Base-by-base conservation (phyloP, 1,140 invertebrate species). In the Aplysia californica region DNA sequence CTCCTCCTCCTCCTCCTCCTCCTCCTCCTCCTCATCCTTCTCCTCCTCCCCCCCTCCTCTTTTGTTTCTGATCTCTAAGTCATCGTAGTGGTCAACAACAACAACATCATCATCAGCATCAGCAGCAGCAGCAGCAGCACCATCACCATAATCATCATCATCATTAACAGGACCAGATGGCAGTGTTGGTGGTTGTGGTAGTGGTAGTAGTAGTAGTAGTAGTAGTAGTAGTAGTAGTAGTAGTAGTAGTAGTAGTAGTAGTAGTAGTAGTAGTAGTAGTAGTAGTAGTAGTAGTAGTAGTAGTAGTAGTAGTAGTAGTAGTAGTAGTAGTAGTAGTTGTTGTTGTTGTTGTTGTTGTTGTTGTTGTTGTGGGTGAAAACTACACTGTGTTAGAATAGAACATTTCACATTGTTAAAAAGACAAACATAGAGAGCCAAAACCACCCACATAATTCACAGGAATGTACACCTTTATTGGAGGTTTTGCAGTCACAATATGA, bases 241-340 rank as follows among this genome's bases (percentile, higher is more conserved):
- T 39, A 68, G 65, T 39, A 38, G 65, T 39, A 38, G 35, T 39
- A 38, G 65, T 39, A 38, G 65, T 39, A 3, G 65, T 39, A 68
- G 65, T 4, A 38, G 65, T 38, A 68, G 35, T 68, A 68, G 10
- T 23, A 68, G 65, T 68, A 68, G 65, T 68, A 36, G 65, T 68
- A 68, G 65, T 68, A 68, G 65, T 38, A 68, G 65, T 68, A 38
- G 65, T 68, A 68, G 65, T 68, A 68, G 65, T 68, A 68, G 31
- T 68, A 38, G 65, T 68, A 68, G 65, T 68, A 68, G 65, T 68
- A 38, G 65, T 38, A 68, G 65, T 68, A 38, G 65, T 68, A 68
- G 10, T 36, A 68, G 65, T 38, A 68, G 65, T 41, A 38, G 65
- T 23, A 68, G 65, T 41, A 68, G 65, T 41, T 6, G 65, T 67